Conservation (phyloP, 2,113 vertebrate genomes). For the Saimiri boliviensis region DNA sequence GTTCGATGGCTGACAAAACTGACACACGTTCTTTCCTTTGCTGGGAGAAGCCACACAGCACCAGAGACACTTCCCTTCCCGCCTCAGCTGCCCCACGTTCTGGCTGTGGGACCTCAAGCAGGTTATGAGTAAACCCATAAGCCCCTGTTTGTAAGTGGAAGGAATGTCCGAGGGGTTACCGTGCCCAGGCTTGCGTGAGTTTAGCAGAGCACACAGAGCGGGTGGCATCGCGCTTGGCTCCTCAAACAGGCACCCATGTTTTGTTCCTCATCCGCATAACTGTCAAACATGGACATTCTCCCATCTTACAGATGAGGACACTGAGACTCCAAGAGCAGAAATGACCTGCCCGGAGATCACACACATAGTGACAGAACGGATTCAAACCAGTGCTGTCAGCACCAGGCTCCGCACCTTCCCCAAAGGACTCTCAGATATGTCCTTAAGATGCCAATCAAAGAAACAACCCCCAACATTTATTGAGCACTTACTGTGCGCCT, state of each 20-base stretch:
- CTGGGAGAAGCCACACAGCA: background rate
- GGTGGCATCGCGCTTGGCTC: fast-evolving
- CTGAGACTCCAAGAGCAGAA: background rate
- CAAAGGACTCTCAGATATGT: background rate
- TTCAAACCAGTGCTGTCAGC: background rate
- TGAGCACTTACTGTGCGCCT: background rate
- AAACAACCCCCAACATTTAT: fast-evolving
- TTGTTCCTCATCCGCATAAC: background rate
- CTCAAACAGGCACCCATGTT: background rate
- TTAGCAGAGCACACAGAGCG: fast-evolving
- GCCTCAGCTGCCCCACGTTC: fast-evolving
- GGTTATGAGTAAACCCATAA: background rate
- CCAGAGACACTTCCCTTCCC: background rate
- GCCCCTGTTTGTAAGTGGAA: background rate
- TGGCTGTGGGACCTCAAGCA: background rate
- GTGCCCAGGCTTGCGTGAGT: too few relatives aligned
- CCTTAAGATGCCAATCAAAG: background rate
- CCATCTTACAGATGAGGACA: background rate
- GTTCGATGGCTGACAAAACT: too few relatives aligned
- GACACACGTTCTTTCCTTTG: background rate
- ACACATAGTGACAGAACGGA: background rate
- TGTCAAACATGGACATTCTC: background rate
- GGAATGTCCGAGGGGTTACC: background rate
- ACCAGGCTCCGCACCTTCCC: background rate
- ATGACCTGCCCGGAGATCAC: background rate